Evolutionary conservation across 1,140 invertebrate genomes (phyloP).

Genomic region (Ylistrum balloti): DNA sequence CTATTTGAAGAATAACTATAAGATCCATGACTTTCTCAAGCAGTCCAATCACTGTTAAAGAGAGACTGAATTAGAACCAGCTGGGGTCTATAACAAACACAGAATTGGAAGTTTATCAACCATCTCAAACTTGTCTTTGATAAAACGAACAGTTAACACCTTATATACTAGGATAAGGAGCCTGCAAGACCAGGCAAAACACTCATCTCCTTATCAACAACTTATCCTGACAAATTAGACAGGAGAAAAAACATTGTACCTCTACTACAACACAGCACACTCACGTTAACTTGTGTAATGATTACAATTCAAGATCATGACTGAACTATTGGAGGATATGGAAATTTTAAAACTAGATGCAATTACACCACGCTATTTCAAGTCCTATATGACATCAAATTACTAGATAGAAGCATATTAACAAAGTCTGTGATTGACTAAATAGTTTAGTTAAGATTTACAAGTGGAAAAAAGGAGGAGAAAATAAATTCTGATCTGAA

Average conservation of each 20-base stretch:
- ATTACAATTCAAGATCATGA: too few relatives aligned
- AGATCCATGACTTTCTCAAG: background rate
- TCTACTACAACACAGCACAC: background rate
- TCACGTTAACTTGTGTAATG: background rate
- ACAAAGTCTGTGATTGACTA: too few relatives aligned
- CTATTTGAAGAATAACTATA: background rate
- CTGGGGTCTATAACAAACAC: background rate
- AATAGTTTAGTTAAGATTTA: too few relatives aligned
- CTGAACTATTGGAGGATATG: too few relatives aligned
- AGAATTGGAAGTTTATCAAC: conserved; percentile 26
- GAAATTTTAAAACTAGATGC: too few relatives aligned
- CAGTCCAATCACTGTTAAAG: background rate
- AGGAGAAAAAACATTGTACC: background rate
- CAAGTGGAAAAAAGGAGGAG: too few relatives aligned
- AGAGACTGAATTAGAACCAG: background rate
- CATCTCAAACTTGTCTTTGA: conserved; percentile 10
- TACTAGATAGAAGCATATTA: too few relatives aligned
- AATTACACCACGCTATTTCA: too few relatives aligned
- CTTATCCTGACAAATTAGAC: background rate
- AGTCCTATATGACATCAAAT: too few relatives aligned
- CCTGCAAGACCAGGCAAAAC: background rate
- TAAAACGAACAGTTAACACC: conserved; percentile 23
- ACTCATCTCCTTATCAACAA: background rate
- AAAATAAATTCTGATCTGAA: too few relatives aligned
- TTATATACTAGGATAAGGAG: background rate